A percentile compares a stretch with the other conserved stretches of the same genome.
phyloP scores from a whole-genome alignment of 2,113 vertebrate species.

The Alligator mississippiensis region DNA sequence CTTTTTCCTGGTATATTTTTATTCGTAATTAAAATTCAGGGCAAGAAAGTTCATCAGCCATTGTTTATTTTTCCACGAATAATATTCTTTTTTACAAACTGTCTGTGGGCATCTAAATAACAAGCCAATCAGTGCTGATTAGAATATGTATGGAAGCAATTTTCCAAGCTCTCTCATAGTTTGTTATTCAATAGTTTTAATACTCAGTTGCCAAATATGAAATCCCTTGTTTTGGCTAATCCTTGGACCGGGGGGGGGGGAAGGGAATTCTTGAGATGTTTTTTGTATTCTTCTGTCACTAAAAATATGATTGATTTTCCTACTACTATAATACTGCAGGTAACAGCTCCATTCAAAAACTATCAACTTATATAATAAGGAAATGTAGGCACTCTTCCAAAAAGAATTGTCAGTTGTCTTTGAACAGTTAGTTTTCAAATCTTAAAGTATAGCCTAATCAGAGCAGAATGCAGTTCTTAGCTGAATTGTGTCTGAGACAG shows the following conservation, averaged over 20 bases:
- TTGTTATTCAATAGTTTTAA: neutral
- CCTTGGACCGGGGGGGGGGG: neutral
- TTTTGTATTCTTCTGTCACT: neutral
- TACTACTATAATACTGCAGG: neutral
- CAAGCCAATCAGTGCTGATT: neutral
- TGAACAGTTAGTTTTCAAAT: neutral
- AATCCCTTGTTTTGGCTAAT: neutral
- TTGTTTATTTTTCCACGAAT: neutral
- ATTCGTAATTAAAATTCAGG: neutral
- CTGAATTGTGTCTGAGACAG: neutral
- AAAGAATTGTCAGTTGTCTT: neutral
- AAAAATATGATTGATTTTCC: neutral
- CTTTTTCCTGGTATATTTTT: neutral
- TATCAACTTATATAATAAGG: neutral
- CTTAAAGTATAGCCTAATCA: neutral
- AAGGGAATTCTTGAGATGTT: no score
- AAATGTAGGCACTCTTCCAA: neutral
- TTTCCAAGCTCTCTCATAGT: neutral
- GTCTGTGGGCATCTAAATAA: neutral
- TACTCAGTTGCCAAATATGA: neutral
- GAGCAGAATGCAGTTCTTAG: fast-evolving
- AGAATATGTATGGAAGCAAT: neutral
- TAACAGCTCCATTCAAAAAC: neutral
- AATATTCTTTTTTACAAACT: constrained; percentile 10
- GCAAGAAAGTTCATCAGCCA: neutral